Evolutionary conservation across 2,113 vertebrate genomes (phyloP).

Genomic region (Mormyrus lacerda): DNA sequence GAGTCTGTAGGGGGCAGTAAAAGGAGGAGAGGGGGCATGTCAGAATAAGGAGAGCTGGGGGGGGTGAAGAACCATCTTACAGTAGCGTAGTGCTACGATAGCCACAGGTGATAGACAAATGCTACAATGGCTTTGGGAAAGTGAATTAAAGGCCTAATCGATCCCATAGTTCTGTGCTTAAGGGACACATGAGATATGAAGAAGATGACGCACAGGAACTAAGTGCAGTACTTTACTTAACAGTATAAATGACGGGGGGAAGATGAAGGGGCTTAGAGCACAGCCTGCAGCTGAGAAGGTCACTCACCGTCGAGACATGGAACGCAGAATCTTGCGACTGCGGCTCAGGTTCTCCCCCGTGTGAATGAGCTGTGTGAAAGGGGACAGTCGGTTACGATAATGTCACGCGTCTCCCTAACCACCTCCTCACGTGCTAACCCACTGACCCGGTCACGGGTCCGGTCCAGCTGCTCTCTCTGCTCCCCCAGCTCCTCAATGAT

Average conservation of each 20-base stretch:
- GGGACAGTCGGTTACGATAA: not conserved
- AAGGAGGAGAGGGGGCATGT: not conserved
- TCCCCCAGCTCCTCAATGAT: slow-evolving; percentile 92
- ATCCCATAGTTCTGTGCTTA: not conserved
- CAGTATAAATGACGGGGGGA: not conserved
- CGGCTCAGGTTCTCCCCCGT: slow-evolving; percentile 89
- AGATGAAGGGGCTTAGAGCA: not conserved
- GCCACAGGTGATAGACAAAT: not conserved
- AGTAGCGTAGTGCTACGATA: not conserved
- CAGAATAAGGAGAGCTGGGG: not conserved
- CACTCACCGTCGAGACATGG: slow-evolving; percentile 84
- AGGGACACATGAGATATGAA: not conserved
- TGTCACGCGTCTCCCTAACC: not conserved
- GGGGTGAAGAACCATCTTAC: not conserved
- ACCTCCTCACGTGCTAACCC: too few relatives aligned
- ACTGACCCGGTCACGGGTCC: slow-evolving; percentile 78
- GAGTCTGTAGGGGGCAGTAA: slow-evolving; percentile 56
- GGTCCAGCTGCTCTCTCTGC: slow-evolving; percentile 89
- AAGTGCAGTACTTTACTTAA: not conserved
- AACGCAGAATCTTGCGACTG: slow-evolving; percentile 82
- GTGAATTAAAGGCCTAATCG: not conserved
- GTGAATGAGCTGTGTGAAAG: slow-evolving; percentile 70
- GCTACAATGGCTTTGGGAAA: not conserved
- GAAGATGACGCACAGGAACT: not conserved
- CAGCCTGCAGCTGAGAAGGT: not conserved